Percentiles rank a stretch among this genome's conserved stretches.
Conservation (phyloP, 92 coral and sea anemone genomes). For the Paramuricea clavata region DNA sequence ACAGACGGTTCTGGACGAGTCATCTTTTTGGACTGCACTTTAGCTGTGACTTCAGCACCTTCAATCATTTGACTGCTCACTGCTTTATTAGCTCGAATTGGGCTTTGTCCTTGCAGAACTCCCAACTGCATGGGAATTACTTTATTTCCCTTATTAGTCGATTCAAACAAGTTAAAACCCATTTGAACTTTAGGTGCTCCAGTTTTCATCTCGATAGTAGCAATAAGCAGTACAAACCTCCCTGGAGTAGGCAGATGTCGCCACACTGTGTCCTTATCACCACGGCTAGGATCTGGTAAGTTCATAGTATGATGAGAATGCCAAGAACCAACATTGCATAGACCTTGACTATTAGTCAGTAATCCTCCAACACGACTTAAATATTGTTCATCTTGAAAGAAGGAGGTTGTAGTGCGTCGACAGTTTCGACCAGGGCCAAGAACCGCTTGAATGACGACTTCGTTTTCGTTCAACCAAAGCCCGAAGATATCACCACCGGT, state of each 20-base stretch:
- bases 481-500: constrained; percentile 93
- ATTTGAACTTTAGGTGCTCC: constrained; percentile 17
- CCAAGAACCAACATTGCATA: constrained; percentile 94
- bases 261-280: constrained; percentile 77
- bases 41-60: too few species aligned
- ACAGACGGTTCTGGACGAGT: neutral
- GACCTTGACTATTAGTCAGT: constrained; percentile 66
- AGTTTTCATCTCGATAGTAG: constrained; percentile 52
- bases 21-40: neutral
- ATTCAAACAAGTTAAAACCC: constrained; percentile 23
- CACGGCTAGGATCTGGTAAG: constrained; percentile 77
- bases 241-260: constrained; percentile 73
- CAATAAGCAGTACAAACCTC: constrained; percentile 85
- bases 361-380: constrained; percentile 72
- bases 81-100: constrained; percentile 3
- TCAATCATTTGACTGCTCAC: neutral
- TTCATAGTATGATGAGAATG: constrained; percentile 89
- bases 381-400: constrained; percentile 83
- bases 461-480: constrained; percentile 43
- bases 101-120: constrained; percentile 30
- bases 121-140: neutral
- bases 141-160: neutral
- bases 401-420: constrained; percentile 62
- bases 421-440: constrained; percentile 85
- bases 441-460: constrained; percentile 70